Conservation (phyloP, 2,797 vertebrate species). For the Natrix natrix region DNA sequence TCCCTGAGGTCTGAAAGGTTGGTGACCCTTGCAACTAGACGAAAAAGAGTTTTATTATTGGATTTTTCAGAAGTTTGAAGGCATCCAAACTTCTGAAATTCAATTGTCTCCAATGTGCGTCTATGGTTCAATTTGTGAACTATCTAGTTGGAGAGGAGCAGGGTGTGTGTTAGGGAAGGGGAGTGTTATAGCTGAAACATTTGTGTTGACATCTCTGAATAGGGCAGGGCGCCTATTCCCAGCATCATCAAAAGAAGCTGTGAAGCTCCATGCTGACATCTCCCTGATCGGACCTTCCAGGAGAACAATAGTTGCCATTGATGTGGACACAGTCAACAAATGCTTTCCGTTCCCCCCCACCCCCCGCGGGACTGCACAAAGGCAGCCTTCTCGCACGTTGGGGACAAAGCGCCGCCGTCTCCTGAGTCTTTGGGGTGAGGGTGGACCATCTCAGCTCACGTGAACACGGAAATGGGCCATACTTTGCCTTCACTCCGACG, state of each 20-base stretch:
- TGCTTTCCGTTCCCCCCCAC: slow-evolving; percentile 2
- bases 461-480: neutral
- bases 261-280: neutral
- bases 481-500: neutral
- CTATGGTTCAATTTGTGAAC: neutral
- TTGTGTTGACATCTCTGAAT: neutral
- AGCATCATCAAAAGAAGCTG: neutral
- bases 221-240: neutral
- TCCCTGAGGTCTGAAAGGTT: no score
- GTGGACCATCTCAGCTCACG: neutral
- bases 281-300: slow-evolving; percentile 7
- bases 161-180: neutral
- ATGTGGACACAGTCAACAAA: slow-evolving; percentile 29
- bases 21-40: neutral
- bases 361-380: slow-evolving; percentile 1
- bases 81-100: neutral
- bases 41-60: neutral
- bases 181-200: neutral
- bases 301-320: slow-evolving; percentile 13
- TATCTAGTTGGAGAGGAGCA: neutral
- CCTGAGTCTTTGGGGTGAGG: neutral
- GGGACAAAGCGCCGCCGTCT: slow-evolving; percentile 3
- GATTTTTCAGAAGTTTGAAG: neutral
- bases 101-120: neutral
- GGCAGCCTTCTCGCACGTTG: neutral